phyloP scores from a whole-genome alignment of 1,140 invertebrate species.

The Apis laboriosa region DNA sequence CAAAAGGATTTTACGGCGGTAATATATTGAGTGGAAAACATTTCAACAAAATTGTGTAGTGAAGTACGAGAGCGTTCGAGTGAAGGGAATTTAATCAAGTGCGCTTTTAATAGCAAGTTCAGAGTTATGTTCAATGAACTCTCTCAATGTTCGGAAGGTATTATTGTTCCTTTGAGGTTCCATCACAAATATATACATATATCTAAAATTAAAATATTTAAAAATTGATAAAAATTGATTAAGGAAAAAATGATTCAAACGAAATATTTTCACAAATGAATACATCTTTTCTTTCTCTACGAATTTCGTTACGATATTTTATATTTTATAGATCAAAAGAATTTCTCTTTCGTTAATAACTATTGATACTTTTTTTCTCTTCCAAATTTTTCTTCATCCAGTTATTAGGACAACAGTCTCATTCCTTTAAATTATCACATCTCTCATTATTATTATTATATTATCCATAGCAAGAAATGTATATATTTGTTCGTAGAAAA shows the following conservation, averaged over 20 bases:
- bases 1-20: background rate
- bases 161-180: background rate
- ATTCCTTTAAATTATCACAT: too few species aligned
- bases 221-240: too few species aligned
- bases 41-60: constrained; percentile 25
- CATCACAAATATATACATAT: background rate
- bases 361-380: too few species aligned
- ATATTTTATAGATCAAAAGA: background rate
- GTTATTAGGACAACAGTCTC: too few species aligned
- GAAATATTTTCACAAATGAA: background rate
- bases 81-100: constrained; percentile 36
- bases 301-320: background rate
- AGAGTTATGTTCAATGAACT: background rate
- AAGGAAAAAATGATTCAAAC: background rate
- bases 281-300: background rate
- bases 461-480: too few species aligned
- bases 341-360: too few species aligned
- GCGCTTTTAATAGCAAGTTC: background rate
- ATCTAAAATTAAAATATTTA: background rate
- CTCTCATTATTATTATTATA: too few species aligned
- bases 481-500: too few species aligned
- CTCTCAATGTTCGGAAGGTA: background rate
- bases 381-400: too few species aligned
- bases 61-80: background rate
- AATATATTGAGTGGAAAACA: constrained; percentile 37